Base-by-base conservation (phyloP, 2,113 vertebrate species). In the Hippotragus niger region DNA sequence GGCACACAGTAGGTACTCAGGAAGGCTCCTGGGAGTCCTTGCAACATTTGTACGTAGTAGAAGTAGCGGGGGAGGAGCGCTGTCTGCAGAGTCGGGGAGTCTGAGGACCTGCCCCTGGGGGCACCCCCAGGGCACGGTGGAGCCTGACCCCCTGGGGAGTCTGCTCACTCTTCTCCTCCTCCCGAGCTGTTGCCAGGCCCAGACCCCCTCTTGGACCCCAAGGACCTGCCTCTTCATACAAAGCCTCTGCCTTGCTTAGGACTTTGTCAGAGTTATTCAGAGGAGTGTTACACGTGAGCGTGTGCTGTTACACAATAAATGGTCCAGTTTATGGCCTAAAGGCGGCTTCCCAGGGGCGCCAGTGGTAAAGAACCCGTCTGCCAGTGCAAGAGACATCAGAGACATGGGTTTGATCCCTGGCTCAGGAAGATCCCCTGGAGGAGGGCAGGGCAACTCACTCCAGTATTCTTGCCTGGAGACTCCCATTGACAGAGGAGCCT, bases 41-140 rank as follows among this genome's bases (percentile, higher is more conserved):
- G 74, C 2, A 31, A 9, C 17, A 33, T 2, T 6, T 36, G n/a
- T 0, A 21, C 2, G 1, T 21, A 11, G 64, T 36, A 36, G 64
- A 11, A 21, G 33, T 21, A 21, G 17, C 64, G 60, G 43, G 55
- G 57, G 36, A 90, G 62, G 50, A 4, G 50, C 10, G 0, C 2
- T 5, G 17, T 82, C 58, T n/a, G n/a, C 52, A 19, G 2, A 90
- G 62, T 17, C 21, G 17, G 12, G n/a, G 7, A 93, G 47, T 58
- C 36, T 6, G 21, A 11, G 7, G 27, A 36, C 78, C 21, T 47
- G 64, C 64, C 31, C 31, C 29, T 5, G 47, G 23, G 57, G 33
- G 7, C 29, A 1, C 8, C 13, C 36, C 33, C 36, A 2, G 14
- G 31, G 19, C 81, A 57, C 5, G 21, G 62, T 27, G 29, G 50